Conservation (phyloP, 2,888 invertebrate genomes). For the Tenthredo notha region DNA sequence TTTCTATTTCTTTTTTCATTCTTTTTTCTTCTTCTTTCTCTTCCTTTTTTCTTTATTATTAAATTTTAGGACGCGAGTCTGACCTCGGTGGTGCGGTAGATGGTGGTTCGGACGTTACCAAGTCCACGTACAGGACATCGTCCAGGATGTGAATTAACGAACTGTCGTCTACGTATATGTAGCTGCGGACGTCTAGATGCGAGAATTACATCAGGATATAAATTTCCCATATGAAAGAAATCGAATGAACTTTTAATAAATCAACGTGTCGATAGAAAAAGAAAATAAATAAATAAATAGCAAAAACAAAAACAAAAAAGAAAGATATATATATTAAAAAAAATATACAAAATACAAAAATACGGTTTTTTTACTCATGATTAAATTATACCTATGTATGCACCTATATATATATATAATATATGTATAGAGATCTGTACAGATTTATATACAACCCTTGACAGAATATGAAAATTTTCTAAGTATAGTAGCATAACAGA, state of each 20-base stretch:
- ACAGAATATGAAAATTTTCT: background rate
- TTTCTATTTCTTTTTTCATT: background rate
- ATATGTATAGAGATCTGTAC: background rate
- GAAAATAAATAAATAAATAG: background rate
- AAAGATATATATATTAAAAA: background rate
- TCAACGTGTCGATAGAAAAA: conserved; percentile 5
- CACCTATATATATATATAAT: background rate
- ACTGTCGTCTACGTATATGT: background rate
- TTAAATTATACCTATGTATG: background rate
- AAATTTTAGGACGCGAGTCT: conserved; percentile 64
- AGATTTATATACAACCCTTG: background rate
- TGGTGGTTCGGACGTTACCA: conserved; percentile 25
- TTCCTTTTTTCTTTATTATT: background rate
- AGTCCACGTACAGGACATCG: conserved; percentile 12
- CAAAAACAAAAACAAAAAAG: background rate
- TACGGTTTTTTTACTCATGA: conserved; percentile 10
- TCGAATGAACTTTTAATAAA: conserved; percentile 13
- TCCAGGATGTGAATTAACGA: background rate
- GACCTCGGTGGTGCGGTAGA: conserved; percentile 62
- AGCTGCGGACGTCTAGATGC: background rate
- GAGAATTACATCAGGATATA: background rate
- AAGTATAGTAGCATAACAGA: background rate
- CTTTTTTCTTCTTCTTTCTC: background rate
- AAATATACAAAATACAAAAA: background rate
- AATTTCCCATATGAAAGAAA: background rate